phyloP scores from a whole-genome alignment of 1,140 invertebrate genomes.

The Lepidurus couesii region DNA sequence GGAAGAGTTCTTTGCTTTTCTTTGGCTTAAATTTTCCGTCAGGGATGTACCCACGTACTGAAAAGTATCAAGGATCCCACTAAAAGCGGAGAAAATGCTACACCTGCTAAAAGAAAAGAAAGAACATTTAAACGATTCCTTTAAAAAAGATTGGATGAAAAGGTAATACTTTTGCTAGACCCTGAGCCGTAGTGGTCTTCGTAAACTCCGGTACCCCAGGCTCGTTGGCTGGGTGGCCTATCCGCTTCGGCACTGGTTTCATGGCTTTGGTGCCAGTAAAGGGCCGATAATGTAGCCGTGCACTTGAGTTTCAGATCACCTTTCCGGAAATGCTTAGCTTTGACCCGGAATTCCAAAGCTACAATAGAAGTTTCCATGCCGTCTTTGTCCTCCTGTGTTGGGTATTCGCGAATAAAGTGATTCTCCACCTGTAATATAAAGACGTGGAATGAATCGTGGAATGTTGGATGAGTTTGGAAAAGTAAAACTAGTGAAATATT shows the following conservation, averaged over 20 bases:
- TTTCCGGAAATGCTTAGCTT: conserved; percentile 63
- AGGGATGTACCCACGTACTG: neutral
- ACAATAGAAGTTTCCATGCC: conserved; percentile 65
- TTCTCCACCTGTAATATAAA: conserved; percentile 49
- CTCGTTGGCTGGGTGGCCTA: conserved; percentile 44
- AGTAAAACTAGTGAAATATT: conserved; percentile 4
- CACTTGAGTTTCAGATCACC: conserved; percentile 82
- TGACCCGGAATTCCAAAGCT: conserved; percentile 62
- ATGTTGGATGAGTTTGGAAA: conserved; percentile 33
- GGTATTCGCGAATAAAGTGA: conserved; percentile 49
- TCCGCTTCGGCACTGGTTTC: conserved; percentile 74
- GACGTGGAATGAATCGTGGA: conserved; percentile 23
- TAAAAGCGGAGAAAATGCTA: neutral
- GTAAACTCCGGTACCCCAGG: conserved; percentile 9
- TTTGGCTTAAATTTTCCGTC: neutral
- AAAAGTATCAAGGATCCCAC: neutral
- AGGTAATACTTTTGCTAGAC: neutral
- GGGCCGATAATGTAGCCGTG: conserved; percentile 72
- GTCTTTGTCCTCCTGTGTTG: conserved; percentile 48
- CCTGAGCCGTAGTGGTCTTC: neutral
- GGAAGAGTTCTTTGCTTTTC: neutral
- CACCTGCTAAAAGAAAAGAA: neutral
- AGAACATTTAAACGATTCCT: neutral
- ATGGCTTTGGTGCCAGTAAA: conserved; percentile 68
- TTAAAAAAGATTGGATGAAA: neutral